Base-by-base conservation (phyloP, 2,113 vertebrate species). In the Trachemys scripta region DNA sequence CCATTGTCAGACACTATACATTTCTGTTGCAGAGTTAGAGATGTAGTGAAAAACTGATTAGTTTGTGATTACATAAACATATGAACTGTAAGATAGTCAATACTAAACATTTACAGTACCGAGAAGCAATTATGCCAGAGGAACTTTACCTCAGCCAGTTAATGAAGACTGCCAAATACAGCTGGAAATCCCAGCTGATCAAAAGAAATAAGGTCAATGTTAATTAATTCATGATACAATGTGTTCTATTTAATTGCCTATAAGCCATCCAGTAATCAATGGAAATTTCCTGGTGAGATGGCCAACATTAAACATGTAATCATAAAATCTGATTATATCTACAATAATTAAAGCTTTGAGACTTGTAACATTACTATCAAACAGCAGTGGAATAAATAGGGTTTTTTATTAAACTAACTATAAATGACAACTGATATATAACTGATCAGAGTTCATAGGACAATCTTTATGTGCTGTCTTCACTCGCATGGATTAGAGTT, bases 201-300 rank as follows among this genome's bases (percentile, higher is more conserved):
- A 83, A 87, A 82, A 92, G 96, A 94, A 97, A 93, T 22, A 96
- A 93, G 93, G 91, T 96, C 94, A 97, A 45, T 90, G 80, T 92
- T 97, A 96, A 96, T 96, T 95, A 95, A 91, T 92, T 94, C 25
- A 72, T 59, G 65, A 92, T 76, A 95, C 93, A 93, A 10, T 4
- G 27, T 93, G 90, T 92, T 94, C 91, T 91, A 35, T 80, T 96
- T 94, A 89, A 92, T 84, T 83, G 82, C 92, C 82, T 94, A 82
- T 54, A 90, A 88, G 59, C 79, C 65, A 90, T 57, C 78, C 65
- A 96, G 53, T 49, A 90, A 95, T 95, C 93, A 96, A 72, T 87
- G 51, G 85, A 75, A 94, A 92, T 42, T 96, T 90, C 72, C 49
- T 45, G 65, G 53, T 1, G 4, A 96, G 54, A 81, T 45, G 95